Base-by-base conservation (phyloP, 1,140 invertebrate genomes). In the Bombus confusus region DNA sequence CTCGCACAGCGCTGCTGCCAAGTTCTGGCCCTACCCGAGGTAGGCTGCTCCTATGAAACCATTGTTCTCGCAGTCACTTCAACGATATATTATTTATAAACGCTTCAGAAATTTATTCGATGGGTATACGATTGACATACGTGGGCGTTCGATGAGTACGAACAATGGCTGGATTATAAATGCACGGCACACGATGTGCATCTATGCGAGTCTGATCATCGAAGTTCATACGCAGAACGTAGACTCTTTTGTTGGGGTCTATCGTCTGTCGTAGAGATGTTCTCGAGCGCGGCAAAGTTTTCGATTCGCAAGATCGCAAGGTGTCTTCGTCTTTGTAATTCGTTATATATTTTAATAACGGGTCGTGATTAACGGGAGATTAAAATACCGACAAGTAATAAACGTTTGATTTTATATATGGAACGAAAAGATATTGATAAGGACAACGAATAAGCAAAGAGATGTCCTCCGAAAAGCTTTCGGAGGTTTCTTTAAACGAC, bases 11-110 rank as follows among this genome's bases (percentile, higher is more conserved):
- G 95, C 97, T 86, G 96, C 98, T 37, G 97, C 98, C 85, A 97
- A 97, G 93, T 99, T 98, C 96, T 98, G 97, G 97, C 98, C 98
- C 1, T 98, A 97, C 96, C 98, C 98, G 22, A 96, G 95, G 95
- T 95, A 91, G 83, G 25, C 85, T 34, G 47, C 6, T 10, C 0
- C 3, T 62, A 39, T 8, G 4, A 34, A 13, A 34, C 31, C 10
- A 76, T 37, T 37, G 9, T 31, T 22, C 25, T n/a, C 25, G 31
- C 1, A 31, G 18, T 47, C 28, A 9, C 18, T 34, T 25, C 12
- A 34, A 52, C 9, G 22, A 5, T 15, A 25, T 6, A 31, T 34
- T 75, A 57, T 57, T 75, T 34, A 12, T 28, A 13, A 57, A 57
- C 4, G 5, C 4, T 13, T 13, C 1, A 0, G 10, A 52, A 57